Conservation (phyloP, 2,113 vertebrate species). For the Callocephalon fimbriatum region DNA sequence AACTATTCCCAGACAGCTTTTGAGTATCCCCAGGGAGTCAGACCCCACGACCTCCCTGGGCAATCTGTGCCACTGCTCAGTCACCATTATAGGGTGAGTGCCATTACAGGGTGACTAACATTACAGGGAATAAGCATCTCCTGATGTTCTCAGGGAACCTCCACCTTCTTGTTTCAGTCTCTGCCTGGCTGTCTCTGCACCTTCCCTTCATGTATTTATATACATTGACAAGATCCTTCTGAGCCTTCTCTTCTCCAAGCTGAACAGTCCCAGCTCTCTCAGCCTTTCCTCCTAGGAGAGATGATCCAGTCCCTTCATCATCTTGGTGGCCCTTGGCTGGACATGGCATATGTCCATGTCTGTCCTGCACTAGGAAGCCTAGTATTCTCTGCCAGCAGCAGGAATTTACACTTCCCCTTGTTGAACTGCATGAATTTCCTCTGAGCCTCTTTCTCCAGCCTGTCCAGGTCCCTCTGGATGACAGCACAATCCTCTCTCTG, state of each 20-base stretch:
- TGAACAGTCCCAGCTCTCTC: neutral
- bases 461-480: neutral
- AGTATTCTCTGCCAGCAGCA: neutral
- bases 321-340: neutral
- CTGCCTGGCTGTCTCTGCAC: neutral
- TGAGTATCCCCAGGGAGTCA: neutral
- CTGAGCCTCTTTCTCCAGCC: too few species aligned
- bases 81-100: neutral
- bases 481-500: accelerated
- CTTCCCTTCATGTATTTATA: neutral
- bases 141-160: neutral
- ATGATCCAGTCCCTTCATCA: neutral
- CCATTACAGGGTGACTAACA: neutral
- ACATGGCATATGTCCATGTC: accelerated
- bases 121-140: neutral
- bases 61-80: accelerated
- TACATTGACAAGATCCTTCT: neutral
- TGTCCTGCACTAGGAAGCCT: too few species aligned
- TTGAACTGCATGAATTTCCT: neutral
- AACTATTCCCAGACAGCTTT: neutral
- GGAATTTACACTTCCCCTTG: neutral
- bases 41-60: accelerated
- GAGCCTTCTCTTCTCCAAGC: neutral
- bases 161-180: neutral
- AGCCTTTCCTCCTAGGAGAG: neutral